These are phyloP conservation scores for Menura novaehollandiae DNA, from an alignment of 2,113 vertebrate species.

Conservation along the genomic window DNA sequence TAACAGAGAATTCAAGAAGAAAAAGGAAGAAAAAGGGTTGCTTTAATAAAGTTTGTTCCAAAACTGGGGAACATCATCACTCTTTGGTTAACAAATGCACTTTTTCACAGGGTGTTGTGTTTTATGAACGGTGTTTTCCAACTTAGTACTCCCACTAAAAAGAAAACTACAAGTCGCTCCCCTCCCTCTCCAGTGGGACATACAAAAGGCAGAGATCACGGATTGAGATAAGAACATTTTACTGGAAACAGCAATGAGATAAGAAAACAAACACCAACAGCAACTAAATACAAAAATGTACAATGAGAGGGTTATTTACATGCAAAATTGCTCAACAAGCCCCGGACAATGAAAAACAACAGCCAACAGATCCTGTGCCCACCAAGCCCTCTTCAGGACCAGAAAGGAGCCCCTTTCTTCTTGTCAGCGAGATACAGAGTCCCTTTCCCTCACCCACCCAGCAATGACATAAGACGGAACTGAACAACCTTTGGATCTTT, in stretches of 20 bases:
- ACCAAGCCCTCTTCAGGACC: rapidly evolving
- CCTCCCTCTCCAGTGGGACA: background rate
- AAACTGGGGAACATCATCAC: background rate
- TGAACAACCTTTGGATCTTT: background rate
- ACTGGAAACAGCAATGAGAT: background rate
- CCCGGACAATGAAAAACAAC: background rate
- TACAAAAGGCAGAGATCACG: background rate
- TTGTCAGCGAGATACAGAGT: background rate
- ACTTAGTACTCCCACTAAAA: background rate
- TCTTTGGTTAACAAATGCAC: background rate
- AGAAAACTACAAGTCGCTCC: background rate
- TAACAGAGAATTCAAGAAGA: background rate
- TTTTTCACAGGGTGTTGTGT: background rate
- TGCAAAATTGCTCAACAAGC: background rate
- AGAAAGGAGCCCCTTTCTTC: background rate
- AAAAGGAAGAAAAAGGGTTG: background rate
- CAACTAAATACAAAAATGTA: background rate
- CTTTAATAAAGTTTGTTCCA: background rate
- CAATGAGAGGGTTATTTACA: background rate
- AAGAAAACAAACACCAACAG: background rate
- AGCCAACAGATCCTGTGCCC: rapidly evolving
- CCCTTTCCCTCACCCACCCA: too few species aligned
- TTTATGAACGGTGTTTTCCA: background rate
- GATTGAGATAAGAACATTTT: background rate
- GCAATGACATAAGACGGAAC: background rate